Base-by-base conservation (phyloP, 1,140 invertebrate species). In the Drosophila setifemur region DNA sequence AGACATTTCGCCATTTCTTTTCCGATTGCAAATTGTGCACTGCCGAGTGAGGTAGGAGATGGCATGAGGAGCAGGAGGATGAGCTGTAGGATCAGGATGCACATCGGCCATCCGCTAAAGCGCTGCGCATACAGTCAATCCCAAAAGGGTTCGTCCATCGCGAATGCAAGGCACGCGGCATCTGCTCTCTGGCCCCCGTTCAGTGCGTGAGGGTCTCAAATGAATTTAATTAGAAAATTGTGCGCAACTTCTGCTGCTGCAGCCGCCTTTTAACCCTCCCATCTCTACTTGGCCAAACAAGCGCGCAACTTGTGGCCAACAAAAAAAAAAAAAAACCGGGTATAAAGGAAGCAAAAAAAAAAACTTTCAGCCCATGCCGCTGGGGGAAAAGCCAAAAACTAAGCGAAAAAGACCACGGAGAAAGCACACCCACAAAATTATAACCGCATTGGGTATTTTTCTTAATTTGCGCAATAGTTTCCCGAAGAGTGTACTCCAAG, bases 151-250 rank as follows among this genome's bases (percentile, higher is more conserved):
- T 58, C 44, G 57, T 23, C 21, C 14, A 74, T 73, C 72, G 45
- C 42, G 50, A 74, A 83, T 83, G 45, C 81, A 40, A 37, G 60
- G 58, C 81, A 86, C 81, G 81, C 75, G 63, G 57, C 67, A 66
- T 50, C 44, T 71, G 67, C 29, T 52, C 39, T 29, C 53, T 37
- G 18, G 40, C 49, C 61, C n/a, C 25, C 49, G 50, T 39, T 35
- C 70, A 74, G 70, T 88, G 79, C 82, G 83, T 88, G 79, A 76
- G 74, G 68, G 85, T 76, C 75, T 88, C 83, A 88, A 88, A 75
- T 88, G 83, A 88, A 88, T 88, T 88, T 88, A 88, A 88, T 88
- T 88, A 88, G 83, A 88, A 79, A 88, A 88, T 88, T 79, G 71
- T 78, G 67, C 71, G 50, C 81, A 75, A 79, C 67, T 86, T 86